Percentiles rank a stretch among this genome's conserved stretches.
Evolutionary conservation across 2,113 vertebrate genomes (phyloP).

Genomic region (Haplotaxodon microlepis): DNA sequence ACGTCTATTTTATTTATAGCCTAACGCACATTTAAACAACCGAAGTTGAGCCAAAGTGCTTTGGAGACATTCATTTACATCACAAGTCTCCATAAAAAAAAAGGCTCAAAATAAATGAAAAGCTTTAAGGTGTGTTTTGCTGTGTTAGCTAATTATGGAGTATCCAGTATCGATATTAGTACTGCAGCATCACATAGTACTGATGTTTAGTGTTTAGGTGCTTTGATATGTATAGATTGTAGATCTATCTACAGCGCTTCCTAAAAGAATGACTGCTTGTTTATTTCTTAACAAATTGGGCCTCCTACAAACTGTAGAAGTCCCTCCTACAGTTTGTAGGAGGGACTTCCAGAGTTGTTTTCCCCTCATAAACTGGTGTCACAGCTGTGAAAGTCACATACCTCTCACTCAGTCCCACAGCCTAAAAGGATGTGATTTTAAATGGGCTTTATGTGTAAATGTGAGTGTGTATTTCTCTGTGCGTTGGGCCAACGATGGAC

Average conservation of each 20-base stretch:
- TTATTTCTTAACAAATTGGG: neutral
- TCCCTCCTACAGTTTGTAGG: neutral
- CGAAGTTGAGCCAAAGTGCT: neutral
- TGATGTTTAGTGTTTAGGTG: neutral
- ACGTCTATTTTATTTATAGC: neutral
- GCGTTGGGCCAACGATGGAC: neutral
- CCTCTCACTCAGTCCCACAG: neutral
- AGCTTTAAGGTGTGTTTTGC: neutral
- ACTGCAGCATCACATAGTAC: neutral
- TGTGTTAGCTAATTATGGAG: neutral
- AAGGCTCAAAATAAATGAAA: neutral
- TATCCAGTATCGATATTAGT: neutral
- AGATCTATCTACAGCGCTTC: neutral
- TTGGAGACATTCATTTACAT: neutral
- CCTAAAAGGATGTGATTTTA: neutral
- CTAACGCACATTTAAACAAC: neutral
- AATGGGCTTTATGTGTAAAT: neutral
- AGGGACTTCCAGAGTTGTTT: neutral
- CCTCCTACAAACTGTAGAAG: neutral
- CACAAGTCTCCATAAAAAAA: neutral
- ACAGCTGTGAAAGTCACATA: neutral
- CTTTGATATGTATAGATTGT: neutral
- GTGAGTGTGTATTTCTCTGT: neutral
- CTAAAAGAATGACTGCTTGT: neutral
- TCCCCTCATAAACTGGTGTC: accelerated